Conservation (phyloP, 2,113 vertebrate species). For the Kryptolebias marmoratus region DNA sequence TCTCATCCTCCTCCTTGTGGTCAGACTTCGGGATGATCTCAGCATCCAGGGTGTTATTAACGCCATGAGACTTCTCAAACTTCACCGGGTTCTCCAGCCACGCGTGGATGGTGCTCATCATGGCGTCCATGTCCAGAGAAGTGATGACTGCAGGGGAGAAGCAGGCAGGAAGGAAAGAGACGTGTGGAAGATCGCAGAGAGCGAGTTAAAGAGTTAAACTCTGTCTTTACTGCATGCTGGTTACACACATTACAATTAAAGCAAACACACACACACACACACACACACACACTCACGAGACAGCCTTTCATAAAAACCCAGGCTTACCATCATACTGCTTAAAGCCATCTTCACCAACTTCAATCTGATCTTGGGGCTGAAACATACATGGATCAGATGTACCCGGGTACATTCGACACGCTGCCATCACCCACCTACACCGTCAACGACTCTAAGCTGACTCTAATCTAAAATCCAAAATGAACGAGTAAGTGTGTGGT, state of each 20-base stretch:
- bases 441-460: neutral
- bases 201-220: slow-evolving; percentile 19
- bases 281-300: slow-evolving; percentile 15
- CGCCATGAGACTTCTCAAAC: slow-evolving; percentile 93
- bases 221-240: slow-evolving; percentile 55
- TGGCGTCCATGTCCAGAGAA: slow-evolving; percentile 94
- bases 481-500: neutral
- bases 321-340: slow-evolving; percentile 98
- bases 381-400: slow-evolving; percentile 85
- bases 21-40: slow-evolving; percentile 73
- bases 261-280: slow-evolving; percentile 32
- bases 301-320: slow-evolving; percentile 67
- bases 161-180: slow-evolving; percentile 1
- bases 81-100: slow-evolving; percentile 91
- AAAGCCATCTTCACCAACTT: slow-evolving; percentile 94
- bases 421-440: slow-evolving; percentile 20
- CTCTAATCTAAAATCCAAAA: neutral
- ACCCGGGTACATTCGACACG: slow-evolving; percentile 77
- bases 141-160: slow-evolving; percentile 81
- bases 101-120: slow-evolving; percentile 93
- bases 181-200: slow-evolving; percentile 22
- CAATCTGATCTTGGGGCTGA: slow-evolving; percentile 98
- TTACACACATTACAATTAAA: slow-evolving; percentile 36
- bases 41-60: slow-evolving; percentile 84
- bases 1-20: slow-evolving; percentile 69